These are phyloP conservation scores for Halesus radiatus DNA, from an alignment of 1,140 invertebrate genomes.

Conservation along the genomic window DNA sequence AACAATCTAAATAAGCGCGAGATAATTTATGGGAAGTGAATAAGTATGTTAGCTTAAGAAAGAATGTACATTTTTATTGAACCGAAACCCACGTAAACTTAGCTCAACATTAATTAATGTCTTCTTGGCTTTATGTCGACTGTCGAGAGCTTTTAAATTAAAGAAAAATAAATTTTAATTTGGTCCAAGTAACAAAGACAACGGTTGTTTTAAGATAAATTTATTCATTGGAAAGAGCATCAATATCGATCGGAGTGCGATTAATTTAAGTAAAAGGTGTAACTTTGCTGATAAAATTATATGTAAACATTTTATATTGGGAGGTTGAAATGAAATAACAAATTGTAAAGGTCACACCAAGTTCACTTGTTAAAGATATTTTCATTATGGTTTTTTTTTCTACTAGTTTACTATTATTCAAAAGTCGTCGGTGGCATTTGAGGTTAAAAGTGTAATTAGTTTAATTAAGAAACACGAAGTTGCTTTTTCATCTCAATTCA, in stretches of 20 bases:
- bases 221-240: not conserved
- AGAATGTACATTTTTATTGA: conserved; percentile 14
- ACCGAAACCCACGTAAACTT: not conserved
- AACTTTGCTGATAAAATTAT: not conserved
- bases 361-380: too few species aligned
- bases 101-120: conserved; percentile 15
- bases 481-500: too few species aligned
- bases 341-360: too few species aligned
- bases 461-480: too few species aligned
- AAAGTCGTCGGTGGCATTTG: too few species aligned
- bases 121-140: not conserved
- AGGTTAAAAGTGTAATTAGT: too few species aligned
- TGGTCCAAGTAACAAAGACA: not conserved
- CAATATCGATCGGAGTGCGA: not conserved
- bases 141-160: conserved; percentile 16
- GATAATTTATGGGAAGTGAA: conserved; percentile 23
- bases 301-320: too few species aligned
- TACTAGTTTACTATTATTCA: too few species aligned
- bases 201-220: not conserved
- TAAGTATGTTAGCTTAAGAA: conserved; percentile 11
- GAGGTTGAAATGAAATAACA: too few species aligned
- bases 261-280: not conserved
- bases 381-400: too few species aligned
- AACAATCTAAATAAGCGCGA: conserved; percentile 17
- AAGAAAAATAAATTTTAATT: conserved; percentile 14